A percentile compares a stretch with the other conserved stretches of the same genome.
phyloP scores from a whole-genome alignment of 2,797 vertebrate genomes.

The Semaprochilodus insignis region DNA sequence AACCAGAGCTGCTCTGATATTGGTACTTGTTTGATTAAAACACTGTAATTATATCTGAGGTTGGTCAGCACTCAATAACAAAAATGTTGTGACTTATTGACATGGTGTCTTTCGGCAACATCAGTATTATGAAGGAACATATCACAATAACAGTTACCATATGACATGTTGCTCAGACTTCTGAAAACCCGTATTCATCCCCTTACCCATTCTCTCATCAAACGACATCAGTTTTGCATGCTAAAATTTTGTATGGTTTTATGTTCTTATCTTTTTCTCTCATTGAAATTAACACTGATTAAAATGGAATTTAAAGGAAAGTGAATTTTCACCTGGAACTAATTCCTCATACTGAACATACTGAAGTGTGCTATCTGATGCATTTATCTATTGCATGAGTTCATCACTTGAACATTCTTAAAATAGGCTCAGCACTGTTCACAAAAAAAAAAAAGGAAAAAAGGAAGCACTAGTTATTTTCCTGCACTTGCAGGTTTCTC shows the following conservation, averaged over 20 bases:
- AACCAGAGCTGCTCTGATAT: too few species aligned
- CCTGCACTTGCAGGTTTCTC: constrained; percentile 58
- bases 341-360: not conserved
- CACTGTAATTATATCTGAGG: too few species aligned
- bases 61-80: not conserved
- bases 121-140: not conserved
- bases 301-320: not conserved
- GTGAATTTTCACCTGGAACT: not conserved
- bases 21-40: too few species aligned
- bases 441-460: not conserved
- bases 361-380: not conserved
- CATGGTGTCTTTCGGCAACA: not conserved
- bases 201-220: not conserved
- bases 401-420: constrained; percentile 29
- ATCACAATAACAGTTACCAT: not conserved
- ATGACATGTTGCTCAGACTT: not conserved
- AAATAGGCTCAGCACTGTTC: not conserved
- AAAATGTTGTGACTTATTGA: not conserved
- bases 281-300: constrained; percentile 64
- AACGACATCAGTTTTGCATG: not conserved
- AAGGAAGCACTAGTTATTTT: constrained; percentile 54
- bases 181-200: not conserved
- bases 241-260: constrained; percentile 61
- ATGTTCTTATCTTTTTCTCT: constrained; percentile 47
- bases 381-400: constrained; percentile 21